Percentiles rank a stretch among this genome's conserved stretches.
These are phyloP conservation scores for Drosophila murphyi DNA, from an alignment of 1,140 invertebrate genomes.

Conservation along the genomic window DNA sequence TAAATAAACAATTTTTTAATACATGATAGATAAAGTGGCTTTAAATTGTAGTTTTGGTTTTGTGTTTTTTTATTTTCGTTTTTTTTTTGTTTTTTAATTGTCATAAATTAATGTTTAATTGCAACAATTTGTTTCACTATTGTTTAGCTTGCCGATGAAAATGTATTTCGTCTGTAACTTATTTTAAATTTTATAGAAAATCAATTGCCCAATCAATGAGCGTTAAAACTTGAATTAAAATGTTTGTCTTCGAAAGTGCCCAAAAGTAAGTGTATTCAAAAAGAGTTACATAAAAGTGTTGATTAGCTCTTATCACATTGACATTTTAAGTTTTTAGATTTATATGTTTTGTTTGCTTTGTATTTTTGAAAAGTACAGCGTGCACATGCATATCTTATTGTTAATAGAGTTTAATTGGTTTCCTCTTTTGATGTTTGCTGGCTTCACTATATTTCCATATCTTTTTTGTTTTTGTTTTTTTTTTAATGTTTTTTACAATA, in stretches of 20 bases:
- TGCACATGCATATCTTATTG: slow-evolving; percentile 73
- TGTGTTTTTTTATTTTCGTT: slow-evolving; percentile 26
- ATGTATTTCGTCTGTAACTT: slow-evolving; percentile 60
- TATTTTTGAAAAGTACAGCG: slow-evolving; percentile 77
- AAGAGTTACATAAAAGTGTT: slow-evolving; percentile 74
- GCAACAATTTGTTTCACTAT: slow-evolving; percentile 69
- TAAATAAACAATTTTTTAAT: slow-evolving; percentile 53
- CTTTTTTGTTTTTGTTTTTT: slow-evolving; percentile 13
- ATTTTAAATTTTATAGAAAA: slow-evolving; percentile 61
- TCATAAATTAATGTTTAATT: slow-evolving; percentile 55
- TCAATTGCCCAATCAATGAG: slow-evolving; percentile 43
- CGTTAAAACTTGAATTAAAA: slow-evolving; percentile 61
- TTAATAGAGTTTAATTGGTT: slow-evolving; percentile 61
- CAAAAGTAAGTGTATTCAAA: slow-evolving; percentile 64
- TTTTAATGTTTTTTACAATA: slow-evolving; percentile 59
- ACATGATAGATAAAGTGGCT: slow-evolving; percentile 30
- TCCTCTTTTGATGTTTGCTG: slow-evolving; percentile 18
- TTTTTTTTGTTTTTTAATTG: slow-evolving; percentile 39
- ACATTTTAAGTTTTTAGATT: slow-evolving; percentile 55
- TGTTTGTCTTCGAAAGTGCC: slow-evolving; percentile 63
- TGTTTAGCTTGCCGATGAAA: slow-evolving; percentile 58
- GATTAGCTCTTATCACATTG: slow-evolving; percentile 77
- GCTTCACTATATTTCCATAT: slow-evolving; percentile 39
- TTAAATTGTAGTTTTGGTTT: slow-evolving; percentile 46
- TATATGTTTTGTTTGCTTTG: slow-evolving; percentile 49